Percentiles rank a stretch among this genome's conserved stretches.
These are phyloP conservation scores for Drosophila auraria DNA, from an alignment of 1,140 invertebrate genomes.

Conservation along the genomic window DNA sequence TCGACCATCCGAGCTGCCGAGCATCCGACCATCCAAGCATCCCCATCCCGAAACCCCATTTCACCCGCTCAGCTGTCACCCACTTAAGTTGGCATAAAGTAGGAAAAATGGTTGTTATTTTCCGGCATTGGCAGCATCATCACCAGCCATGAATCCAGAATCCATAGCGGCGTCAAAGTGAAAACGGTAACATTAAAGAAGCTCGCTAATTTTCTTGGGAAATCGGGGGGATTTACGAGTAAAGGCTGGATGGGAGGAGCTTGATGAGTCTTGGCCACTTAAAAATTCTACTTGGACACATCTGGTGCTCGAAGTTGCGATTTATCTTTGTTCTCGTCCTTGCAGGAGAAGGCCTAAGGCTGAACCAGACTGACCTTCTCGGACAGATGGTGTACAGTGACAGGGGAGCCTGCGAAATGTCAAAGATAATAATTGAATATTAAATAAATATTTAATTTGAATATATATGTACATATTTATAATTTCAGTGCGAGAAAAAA, in stretches of 20 bases:
- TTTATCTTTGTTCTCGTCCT: slow-evolving; percentile 27
- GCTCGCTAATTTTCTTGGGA: slow-evolving; percentile 61
- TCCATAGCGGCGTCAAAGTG: slow-evolving; percentile 54
- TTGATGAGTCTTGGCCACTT: slow-evolving; percentile 50
- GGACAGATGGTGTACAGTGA: slow-evolving; percentile 25
- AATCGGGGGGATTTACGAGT: not conserved
- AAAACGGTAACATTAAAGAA: slow-evolving; percentile 62
- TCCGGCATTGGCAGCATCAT: slow-evolving; percentile 64
- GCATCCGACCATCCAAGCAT: not conserved
- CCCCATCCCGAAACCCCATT: slow-evolving; percentile 1
- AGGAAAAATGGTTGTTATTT: slow-evolving; percentile 75
- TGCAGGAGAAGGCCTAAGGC: slow-evolving; percentile 1
- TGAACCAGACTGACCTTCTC: slow-evolving; percentile 31
- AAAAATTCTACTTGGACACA: slow-evolving; percentile 70
- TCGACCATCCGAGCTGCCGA: slow-evolving; percentile 13
- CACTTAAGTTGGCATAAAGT: slow-evolving; percentile 81
- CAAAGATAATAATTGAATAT: not conserved
- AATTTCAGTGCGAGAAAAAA: too few species aligned
- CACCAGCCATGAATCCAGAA: slow-evolving; percentile 52
- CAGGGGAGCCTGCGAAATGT: not conserved
- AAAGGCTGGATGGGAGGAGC: slow-evolving; percentile 3
- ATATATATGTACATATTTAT: too few species aligned
- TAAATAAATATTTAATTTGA: not conserved
- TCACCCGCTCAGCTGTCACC: slow-evolving; percentile 57
- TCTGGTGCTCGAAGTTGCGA: slow-evolving; percentile 57